Conservation (phyloP, 2,797 vertebrate species). For the Apodemus agrarius region DNA sequence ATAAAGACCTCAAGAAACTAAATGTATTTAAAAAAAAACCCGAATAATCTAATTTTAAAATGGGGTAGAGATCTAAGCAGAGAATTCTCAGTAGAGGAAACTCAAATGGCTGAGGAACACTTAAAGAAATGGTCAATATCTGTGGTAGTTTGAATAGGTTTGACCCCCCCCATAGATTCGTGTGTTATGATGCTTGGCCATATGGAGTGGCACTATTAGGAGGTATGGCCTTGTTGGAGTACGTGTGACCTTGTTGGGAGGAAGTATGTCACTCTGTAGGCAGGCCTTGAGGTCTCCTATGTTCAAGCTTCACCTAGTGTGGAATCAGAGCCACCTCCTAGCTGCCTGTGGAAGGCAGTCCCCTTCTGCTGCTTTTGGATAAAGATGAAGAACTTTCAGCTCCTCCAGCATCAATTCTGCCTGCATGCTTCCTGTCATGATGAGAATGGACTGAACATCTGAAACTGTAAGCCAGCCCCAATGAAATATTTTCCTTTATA, state of each 20-base stretch:
- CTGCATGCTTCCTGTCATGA: neutral
- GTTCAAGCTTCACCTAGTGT: neutral
- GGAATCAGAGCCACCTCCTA: neutral
- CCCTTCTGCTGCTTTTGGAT: neutral
- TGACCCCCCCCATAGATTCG: neutral
- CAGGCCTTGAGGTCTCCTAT: neutral
- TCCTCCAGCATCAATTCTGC: neutral
- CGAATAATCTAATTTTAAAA: neutral
- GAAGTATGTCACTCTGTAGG: neutral
- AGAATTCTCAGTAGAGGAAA: neutral
- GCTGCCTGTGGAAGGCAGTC: neutral
- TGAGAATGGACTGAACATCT: neutral
- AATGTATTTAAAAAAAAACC: neutral
- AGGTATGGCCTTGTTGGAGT: neutral
- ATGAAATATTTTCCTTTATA: neutral
- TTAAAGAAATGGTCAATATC: neutral
- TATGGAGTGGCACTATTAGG: neutral
- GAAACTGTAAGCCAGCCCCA: neutral
- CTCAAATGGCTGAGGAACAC: neutral
- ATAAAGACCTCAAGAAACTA: neutral
- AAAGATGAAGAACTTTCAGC: neutral
- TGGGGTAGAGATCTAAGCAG: neutral
- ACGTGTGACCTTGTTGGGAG: neutral
- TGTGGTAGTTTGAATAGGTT: neutral
- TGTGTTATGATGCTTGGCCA: neutral